Evolutionary conservation across 2,113 vertebrate genomes (phyloP).

Genomic region (Pelusios castaneus): DNA sequence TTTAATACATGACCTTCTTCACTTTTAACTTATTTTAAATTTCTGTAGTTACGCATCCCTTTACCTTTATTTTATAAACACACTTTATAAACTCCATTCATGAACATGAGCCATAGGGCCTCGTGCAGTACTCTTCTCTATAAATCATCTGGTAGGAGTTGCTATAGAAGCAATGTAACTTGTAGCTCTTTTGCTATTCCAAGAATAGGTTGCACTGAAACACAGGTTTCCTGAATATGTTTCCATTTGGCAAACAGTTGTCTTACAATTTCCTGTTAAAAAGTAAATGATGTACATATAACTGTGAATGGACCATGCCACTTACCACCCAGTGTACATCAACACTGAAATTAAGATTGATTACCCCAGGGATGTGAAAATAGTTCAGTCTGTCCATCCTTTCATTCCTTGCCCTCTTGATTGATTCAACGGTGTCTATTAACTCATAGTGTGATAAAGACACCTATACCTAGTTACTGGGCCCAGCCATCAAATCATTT

Average conservation of each 20-base stretch:
- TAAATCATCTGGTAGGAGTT: neutral
- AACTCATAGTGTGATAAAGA: constrained; percentile 51
- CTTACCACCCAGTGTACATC: constrained; percentile 22
- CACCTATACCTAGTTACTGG: constrained; percentile 57
- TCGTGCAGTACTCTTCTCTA: neutral
- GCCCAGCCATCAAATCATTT: constrained; percentile 47
- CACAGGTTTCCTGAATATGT: neutral
- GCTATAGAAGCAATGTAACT: neutral
- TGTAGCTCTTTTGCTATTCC: neutral
- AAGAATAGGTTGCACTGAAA: neutral
- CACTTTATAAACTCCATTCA: neutral
- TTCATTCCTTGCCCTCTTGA: constrained; percentile 59
- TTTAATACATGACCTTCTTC: neutral
- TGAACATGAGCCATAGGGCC: neutral
- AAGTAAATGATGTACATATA: neutral
- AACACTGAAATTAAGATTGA: constrained; percentile 57
- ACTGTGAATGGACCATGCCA: constrained; percentile 27
- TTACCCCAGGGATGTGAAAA: constrained; percentile 46
- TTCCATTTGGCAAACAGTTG: neutral
- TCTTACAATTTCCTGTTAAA: neutral
- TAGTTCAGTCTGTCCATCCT: constrained; percentile 47
- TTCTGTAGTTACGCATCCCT: neutral
- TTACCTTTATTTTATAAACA: neutral
- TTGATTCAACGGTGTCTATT: constrained; percentile 65
- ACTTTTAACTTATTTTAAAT: neutral